These are phyloP conservation scores for Crenichthys baileyi DNA, from an alignment of 2,797 vertebrate species.

Conservation along the genomic window DNA sequence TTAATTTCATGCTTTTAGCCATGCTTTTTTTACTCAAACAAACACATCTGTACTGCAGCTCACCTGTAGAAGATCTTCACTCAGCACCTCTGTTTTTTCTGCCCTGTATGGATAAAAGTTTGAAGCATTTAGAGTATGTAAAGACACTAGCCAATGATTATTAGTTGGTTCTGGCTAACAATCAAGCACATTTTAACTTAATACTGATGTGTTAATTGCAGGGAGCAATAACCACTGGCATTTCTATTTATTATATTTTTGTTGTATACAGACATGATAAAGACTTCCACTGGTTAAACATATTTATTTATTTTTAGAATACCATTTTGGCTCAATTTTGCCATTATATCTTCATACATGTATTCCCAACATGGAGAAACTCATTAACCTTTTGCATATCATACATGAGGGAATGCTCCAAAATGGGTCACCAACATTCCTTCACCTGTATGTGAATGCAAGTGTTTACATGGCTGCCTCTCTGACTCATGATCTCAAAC, in stretches of 20 bases:
- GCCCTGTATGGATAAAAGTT: slow-evolving; percentile 76
- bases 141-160: not conserved
- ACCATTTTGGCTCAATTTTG: not conserved
- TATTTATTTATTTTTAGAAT: not conserved
- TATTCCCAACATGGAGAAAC: not conserved
- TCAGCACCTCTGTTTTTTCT: slow-evolving; percentile 97
- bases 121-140: slow-evolving; percentile 27
- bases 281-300: not conserved
- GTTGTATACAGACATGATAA: not conserved
- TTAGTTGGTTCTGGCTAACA: not conserved
- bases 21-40: not conserved
- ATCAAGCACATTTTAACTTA: not conserved
- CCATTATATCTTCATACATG: not conserved
- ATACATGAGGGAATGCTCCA: slow-evolving; percentile 20
- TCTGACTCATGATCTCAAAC: slow-evolving; percentile 36
- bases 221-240: not conserved
- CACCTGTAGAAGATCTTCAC: slow-evolving; percentile 96
- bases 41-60: slow-evolving; percentile 30
- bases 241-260: not conserved
- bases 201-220: not conserved
- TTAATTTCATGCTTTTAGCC: slow-evolving; percentile 9
- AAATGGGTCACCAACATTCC: slow-evolving; percentile 31
- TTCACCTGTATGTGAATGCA: slow-evolving; percentile 35
- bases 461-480: slow-evolving; percentile 9
- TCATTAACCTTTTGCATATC: slow-evolving; percentile 13